Conservation (phyloP, 2,797 vertebrate species). For the Heliangelus exortis region DNA sequence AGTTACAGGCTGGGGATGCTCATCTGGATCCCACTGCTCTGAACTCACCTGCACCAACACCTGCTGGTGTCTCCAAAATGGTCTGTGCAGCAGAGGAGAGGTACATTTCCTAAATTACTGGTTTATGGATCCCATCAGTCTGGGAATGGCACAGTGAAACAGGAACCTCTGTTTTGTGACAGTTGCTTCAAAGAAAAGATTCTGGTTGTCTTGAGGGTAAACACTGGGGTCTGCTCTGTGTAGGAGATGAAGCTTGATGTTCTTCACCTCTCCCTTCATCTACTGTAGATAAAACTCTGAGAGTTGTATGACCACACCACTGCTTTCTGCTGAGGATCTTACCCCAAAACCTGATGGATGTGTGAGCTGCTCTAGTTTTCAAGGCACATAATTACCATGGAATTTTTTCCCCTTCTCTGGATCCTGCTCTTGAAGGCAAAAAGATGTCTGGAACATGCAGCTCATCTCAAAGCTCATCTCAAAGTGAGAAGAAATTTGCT, state of each 20-base stretch:
- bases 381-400: neutral
- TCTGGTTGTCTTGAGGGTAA: neutral
- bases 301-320: neutral
- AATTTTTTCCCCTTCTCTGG: neutral
- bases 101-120: neutral
- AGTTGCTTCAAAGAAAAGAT: neutral
- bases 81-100: neutral
- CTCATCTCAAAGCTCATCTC: neutral
- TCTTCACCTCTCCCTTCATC: neutral
- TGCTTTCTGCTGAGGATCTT: neutral
- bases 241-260: neutral
- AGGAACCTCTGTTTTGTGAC: neutral
- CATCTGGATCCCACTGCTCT: neutral
- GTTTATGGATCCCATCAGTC: neutral
- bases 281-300: neutral
- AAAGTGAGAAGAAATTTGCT: neutral
- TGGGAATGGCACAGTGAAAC: neutral
- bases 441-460: neutral
- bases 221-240: neutral
- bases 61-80: neutral
- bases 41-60: neutral
- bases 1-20: neutral
- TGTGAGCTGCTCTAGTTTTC: neutral
- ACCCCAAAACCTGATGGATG: neutral
- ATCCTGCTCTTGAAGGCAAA: neutral